phyloP scores from a whole-genome alignment of 2,888 invertebrate genomes.

The Lacanobia wlatinum region DNA sequence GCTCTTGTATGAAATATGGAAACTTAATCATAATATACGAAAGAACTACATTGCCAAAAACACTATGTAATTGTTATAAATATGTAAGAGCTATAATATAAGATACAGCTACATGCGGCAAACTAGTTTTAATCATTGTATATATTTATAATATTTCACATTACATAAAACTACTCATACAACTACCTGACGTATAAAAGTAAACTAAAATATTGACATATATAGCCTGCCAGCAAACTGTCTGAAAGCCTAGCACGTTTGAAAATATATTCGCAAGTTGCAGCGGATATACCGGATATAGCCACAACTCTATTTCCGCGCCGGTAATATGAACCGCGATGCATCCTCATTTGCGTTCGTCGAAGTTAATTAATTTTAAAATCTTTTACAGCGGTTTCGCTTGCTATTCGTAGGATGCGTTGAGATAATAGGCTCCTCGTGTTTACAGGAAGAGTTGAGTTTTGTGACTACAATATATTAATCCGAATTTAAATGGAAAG shows the following conservation, averaged over 20 bases:
- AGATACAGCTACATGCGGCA: too few species aligned
- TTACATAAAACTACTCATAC: too few species aligned
- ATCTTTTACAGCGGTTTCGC: not conserved
- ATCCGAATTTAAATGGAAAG: too few species aligned
- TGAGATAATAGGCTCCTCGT: not conserved
- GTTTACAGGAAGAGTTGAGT: too few species aligned
- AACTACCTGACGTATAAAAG: too few species aligned
- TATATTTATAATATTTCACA: too few species aligned
- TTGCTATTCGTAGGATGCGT: not conserved
- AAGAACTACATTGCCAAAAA: too few species aligned
- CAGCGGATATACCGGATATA: slow-evolving; percentile 8
- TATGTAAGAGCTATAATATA: too few species aligned
- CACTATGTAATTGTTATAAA: too few species aligned
- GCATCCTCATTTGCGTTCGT: not conserved
- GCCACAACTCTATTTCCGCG: not conserved
- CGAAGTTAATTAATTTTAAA: not conserved
- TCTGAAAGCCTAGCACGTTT: not conserved
- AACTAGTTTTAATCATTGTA: too few species aligned
- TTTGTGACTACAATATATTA: not conserved
- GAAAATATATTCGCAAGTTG: not conserved
- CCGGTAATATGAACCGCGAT: slow-evolving; percentile 16
- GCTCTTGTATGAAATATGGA: too few species aligned
- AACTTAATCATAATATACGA: too few species aligned
- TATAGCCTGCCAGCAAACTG: not conserved
- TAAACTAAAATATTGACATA: not conserved